Evolutionary conservation across 2,113 vertebrate species (phyloP).

Genomic region (Poecile atricapillus): DNA sequence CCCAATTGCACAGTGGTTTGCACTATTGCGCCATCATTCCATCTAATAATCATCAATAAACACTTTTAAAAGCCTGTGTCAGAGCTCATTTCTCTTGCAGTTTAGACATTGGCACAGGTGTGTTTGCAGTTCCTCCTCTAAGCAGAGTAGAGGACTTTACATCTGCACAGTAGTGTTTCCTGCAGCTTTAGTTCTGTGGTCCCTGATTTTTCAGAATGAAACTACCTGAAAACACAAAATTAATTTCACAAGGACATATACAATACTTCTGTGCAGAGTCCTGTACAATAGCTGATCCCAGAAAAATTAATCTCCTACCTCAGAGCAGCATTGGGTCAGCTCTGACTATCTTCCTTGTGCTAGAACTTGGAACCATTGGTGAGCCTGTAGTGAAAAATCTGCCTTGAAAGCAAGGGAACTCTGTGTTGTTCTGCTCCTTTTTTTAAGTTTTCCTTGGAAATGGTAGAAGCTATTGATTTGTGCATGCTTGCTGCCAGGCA

Average conservation of each 20-base stretch:
- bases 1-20: slow-evolving; percentile 65
- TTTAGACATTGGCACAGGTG: accelerated
- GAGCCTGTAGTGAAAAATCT: neutral
- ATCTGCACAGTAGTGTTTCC: neutral
- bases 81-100: neutral
- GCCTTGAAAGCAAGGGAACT: neutral
- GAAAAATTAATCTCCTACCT: neutral
- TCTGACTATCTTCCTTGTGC: neutral
- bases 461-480: neutral
- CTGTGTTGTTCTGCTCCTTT: neutral
- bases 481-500: neutral
- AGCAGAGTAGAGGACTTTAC: neutral
- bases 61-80: slow-evolving; percentile 59
- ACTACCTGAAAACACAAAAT: accelerated
- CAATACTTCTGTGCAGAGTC: neutral
- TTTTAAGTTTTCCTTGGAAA: neutral
- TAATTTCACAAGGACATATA: accelerated
- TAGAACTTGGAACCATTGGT: neutral
- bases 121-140: neutral
- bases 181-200: neutral
- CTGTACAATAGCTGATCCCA: neutral
- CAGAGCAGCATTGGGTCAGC: neutral
- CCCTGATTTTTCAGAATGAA: neutral
- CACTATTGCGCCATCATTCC: slow-evolving; percentile 68
- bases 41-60: slow-evolving; percentile 70